Conservation (phyloP, 1,140 invertebrate genomes). For the Euglossa dilemma region DNA sequence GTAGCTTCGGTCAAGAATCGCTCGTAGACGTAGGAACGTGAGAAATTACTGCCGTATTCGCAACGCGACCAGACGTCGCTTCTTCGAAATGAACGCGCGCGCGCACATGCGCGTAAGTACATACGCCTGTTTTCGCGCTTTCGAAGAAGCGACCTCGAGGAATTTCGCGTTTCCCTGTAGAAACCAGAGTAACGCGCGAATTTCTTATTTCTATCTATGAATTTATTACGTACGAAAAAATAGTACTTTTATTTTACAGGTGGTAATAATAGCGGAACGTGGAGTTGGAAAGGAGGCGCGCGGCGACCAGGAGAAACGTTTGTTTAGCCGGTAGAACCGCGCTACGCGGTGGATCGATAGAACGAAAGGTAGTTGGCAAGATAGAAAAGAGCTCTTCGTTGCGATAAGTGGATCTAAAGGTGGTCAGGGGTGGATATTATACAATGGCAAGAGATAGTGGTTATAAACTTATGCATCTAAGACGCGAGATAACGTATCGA, state of each 20-base stretch:
- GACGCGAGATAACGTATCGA: not conserved
- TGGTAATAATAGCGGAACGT: slow-evolving; percentile 33
- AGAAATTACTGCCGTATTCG: not conserved
- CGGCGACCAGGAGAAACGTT: not conserved
- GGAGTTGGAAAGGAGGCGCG: slow-evolving; percentile 30
- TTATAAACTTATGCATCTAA: slow-evolving; percentile 10
- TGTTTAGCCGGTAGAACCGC: not conserved
- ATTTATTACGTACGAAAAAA: slow-evolving; percentile 58
- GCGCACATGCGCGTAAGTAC: too few relatives aligned
- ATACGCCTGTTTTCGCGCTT: not conserved
- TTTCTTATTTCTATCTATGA: slow-evolving; percentile 13
- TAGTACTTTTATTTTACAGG: slow-evolving; percentile 55
- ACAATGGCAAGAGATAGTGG: not conserved
- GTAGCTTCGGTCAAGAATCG: not conserved
- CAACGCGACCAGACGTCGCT: not conserved
- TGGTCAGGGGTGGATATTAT: not conserved
- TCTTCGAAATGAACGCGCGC: not conserved
- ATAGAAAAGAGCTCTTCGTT: not conserved
- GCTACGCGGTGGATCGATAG: not conserved
- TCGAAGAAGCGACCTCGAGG: slow-evolving; percentile 15
- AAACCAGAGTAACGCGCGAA: slow-evolving; percentile 9
- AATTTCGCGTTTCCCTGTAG: not conserved
- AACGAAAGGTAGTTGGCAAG: not conserved
- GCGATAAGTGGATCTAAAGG: not conserved
- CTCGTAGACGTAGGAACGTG: not conserved